Evolutionary conservation across 2,888 invertebrate species (phyloP).

Genomic region (Sinopyrophorus schimmeli): DNA sequence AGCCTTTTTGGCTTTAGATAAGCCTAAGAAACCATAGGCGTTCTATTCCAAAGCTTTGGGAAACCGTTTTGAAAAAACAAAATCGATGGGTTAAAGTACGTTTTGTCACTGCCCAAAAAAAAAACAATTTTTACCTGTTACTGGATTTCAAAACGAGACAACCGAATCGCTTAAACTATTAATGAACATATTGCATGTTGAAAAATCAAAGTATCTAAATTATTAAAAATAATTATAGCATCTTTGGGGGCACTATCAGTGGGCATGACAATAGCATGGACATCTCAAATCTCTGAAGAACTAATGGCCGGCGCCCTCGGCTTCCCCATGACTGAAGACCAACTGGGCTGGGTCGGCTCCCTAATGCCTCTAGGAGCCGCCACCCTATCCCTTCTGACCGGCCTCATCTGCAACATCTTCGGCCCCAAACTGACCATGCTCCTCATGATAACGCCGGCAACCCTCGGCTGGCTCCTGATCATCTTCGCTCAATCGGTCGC

Average conservation of each 20-base stretch:
- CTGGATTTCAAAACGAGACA: too few species aligned
- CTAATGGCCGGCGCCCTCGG: conserved; percentile 56
- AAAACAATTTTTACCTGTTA: too few species aligned
- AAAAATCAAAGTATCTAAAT: neutral
- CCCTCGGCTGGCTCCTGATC: conserved; percentile 70
- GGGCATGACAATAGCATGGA: conserved; percentile 75
- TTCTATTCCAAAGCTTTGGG: too few species aligned
- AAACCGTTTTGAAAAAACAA: too few species aligned
- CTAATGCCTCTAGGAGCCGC: conserved; percentile 72
- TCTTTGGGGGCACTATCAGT: conserved; percentile 72
- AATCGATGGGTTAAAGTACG: too few species aligned
- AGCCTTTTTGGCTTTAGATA: too few species aligned
- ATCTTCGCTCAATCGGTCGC: conserved; percentile 64
- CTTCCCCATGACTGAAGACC: conserved; percentile 57
- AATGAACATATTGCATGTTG: too few species aligned
- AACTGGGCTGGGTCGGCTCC: conserved; percentile 72
- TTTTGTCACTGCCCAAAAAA: too few species aligned
- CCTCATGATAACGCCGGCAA: conserved; percentile 64
- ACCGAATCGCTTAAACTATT: too few species aligned
- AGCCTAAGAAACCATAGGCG: too few species aligned
- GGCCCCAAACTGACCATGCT: conserved; percentile 72
- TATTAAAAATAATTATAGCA: conserved; percentile 6
- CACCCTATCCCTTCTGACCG: conserved; percentile 69
- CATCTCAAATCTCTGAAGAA: conserved; percentile 63
- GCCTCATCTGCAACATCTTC: conserved; percentile 66